These are phyloP conservation scores for Drosophila ficusphila DNA, from an alignment of 1,140 invertebrate species.

Conservation along the genomic window DNA sequence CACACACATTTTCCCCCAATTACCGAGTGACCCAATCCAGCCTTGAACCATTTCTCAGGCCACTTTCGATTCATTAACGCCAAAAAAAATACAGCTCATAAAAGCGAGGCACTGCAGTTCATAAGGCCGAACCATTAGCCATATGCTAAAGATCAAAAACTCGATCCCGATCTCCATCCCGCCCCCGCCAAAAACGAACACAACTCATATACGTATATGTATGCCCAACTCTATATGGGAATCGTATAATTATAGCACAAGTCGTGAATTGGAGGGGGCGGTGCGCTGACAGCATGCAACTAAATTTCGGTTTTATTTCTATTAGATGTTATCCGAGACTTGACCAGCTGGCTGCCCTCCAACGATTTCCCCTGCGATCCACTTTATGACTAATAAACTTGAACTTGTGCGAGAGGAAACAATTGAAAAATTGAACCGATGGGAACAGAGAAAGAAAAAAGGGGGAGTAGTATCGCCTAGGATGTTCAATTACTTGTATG, in stretches of 20 bases:
- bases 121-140: conserved; percentile 53
- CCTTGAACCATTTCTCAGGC: conserved; percentile 42
- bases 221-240: conserved; percentile 55
- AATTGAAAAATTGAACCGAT: conserved; percentile 44
- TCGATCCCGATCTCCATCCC: conserved; percentile 37
- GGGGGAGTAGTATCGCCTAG: background rate
- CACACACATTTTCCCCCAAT: background rate
- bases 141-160: conserved; percentile 71
- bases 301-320: conserved; percentile 51
- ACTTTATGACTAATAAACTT: conserved; percentile 73
- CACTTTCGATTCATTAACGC: conserved; percentile 29
- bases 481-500: conserved; percentile 14
- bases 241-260: conserved; percentile 68
- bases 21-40: conserved; percentile 24
- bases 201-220: background rate
- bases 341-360: conserved; percentile 42
- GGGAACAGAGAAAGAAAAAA: conserved; percentile 7
- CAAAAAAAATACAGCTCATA: conserved; percentile 14
- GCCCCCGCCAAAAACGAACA: conserved; percentile 26
- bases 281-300: conserved; percentile 29
- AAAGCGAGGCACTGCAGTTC: conserved; percentile 40
- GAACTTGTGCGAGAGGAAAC: conserved; percentile 61
- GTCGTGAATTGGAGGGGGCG: background rate
- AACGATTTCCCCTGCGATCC: conserved; percentile 3
- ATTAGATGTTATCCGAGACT: conserved; percentile 73